Base-by-base conservation (phyloP, 2,797 vertebrate genomes). In the Lutra lutra region DNA sequence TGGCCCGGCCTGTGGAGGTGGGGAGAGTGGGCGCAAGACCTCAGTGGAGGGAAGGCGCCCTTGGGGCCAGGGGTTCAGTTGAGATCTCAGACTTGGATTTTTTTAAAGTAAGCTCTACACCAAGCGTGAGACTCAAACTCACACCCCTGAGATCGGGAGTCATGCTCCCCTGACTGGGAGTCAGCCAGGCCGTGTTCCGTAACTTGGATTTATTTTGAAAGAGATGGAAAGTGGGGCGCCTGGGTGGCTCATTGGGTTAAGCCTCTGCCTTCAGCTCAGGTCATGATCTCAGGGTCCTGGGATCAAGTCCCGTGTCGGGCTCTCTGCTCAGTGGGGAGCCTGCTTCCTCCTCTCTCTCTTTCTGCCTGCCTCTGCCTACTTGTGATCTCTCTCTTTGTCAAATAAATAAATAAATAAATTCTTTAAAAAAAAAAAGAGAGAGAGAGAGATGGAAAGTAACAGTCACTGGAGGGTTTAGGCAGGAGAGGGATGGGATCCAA, bases 1-100 rank as follows among this genome's bases (percentile, higher is more conserved):
- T 0, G 23, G n/a, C n/a, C 35, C n/a, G 29, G 3, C 38, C 11
- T 3, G 13, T 72, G 58, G n/a, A 20, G 35, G 48, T 25, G 38
- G 35, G 51, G 7, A 56, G 4, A 56, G 51, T n/a, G 4, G 0
- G 15, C 1, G 1, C 15, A 10, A 73, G 18, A 60, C 40, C 23
- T 0, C 10, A 20, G 72, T 48, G 29, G 48, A 1, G 4, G 64
- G 75, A 13, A 29, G 0, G 4, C 27, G 27, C 23, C 40, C 12
- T 7, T 17, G 27, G 27, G 4, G 17, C 21, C 15, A 0, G 29
- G 5, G 32, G 6, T 12, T 23, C 18, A 23, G 1, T 4, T 40
- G 73, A 38, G 43, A 18, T 77, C 35, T 77, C 58, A 86, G 58
- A 73, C 40, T 43, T 73, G 40, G 25, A 27, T 40, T 73, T 43